Evolutionary conservation across 2,888 invertebrate species (phyloP).

Genomic region (Ophraella communa): DNA sequence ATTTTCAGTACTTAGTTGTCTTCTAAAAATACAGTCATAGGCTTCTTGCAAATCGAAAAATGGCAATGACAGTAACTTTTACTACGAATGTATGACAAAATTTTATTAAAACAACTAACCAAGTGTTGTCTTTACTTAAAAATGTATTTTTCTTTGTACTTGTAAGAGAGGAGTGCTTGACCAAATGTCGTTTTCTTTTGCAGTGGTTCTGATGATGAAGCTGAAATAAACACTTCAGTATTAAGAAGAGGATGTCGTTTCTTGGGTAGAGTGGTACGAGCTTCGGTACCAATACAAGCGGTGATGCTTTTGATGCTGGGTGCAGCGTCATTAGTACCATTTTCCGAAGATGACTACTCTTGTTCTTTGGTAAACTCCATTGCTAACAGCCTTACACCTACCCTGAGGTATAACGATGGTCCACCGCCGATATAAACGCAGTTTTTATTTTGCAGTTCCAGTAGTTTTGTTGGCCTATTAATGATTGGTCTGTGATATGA

Average conservation of each 20-base stretch:
- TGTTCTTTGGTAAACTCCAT: constrained; percentile 86
- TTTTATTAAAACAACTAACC: too few species aligned
- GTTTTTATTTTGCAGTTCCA: background rate
- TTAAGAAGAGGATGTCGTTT: constrained; percentile 81
- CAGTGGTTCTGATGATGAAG: constrained; percentile 55
- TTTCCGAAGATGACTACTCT: constrained; percentile 83
- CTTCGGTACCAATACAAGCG: constrained; percentile 93
- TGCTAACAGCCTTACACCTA: constrained; percentile 84
- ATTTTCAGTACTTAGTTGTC: too few species aligned
- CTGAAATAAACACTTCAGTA: constrained; percentile 67
- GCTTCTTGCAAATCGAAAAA: too few species aligned
- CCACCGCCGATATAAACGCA: constrained; percentile 82
- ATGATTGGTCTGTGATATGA: constrained; percentile 12
- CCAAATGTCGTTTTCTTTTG: constrained; percentile 41
- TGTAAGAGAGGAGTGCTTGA: background rate
- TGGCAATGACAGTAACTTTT: too few species aligned
- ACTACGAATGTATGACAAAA: too few species aligned
- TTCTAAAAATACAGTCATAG: too few species aligned
- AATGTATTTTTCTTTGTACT: background rate
- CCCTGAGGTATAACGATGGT: constrained; percentile 89
- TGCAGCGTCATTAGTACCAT: constrained; percentile 90
- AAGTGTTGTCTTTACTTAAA: background rate
- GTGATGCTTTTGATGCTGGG: constrained; percentile 91
- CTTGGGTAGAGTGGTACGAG: constrained; percentile 87
- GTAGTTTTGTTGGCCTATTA: constrained; percentile 22